Evolutionary conservation across 64 coral and sea anemone species (phyloP), one percentile per base, ranked within the genome.

Genomic region (Montipora capricornis): DNA sequence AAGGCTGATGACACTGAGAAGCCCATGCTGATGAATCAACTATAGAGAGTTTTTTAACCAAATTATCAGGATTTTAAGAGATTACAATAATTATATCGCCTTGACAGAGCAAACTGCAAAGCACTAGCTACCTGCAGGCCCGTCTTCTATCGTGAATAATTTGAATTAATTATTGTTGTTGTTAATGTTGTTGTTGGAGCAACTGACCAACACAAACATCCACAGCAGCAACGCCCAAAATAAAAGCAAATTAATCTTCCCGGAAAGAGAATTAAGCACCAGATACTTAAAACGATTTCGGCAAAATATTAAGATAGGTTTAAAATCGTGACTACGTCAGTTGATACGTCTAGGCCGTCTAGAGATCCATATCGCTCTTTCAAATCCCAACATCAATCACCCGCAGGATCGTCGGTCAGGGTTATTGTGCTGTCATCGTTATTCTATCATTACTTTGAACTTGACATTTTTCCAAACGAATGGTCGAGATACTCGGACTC

Each of bases 221-320:
- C 61, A 66, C 61, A 66, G 61, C 61, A 66, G 61, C 61, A 66
- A 13, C 17, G 61, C 61, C 10, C 61, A 66, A 66, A 66, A 66
- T 66, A 66, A 66, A 66, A 66, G 61, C 61, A 66, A 66, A 66
- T 66, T 66, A 66, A 66, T 66, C 61, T 66, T 66, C 61, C 61
- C 61, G 61, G 61, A 66, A 66, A 66, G 61, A 66, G 61, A 66
- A 66, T 66, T 66, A 66, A 66, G 61, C 61, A 66, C 5, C 61
- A 17, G 61, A 66, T 66, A 66, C 61, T 66, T 66, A 66, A 66
- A 13, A 66, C 5, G 61, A 66, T 66, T 66, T 66, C 61, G 3
- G 61, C 61, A 66, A 66, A 66, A 66, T 66, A 66, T 66, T 66
- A 66, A 66, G 5, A 66, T 66, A 66, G 5, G 61, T 66, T 66